A percentile compares a stretch with the other conserved stretches of the same genome.
Evolutionary conservation across 2,797 vertebrate genomes (phyloP).

Genomic region (Syngnathus rostellatus): DNA sequence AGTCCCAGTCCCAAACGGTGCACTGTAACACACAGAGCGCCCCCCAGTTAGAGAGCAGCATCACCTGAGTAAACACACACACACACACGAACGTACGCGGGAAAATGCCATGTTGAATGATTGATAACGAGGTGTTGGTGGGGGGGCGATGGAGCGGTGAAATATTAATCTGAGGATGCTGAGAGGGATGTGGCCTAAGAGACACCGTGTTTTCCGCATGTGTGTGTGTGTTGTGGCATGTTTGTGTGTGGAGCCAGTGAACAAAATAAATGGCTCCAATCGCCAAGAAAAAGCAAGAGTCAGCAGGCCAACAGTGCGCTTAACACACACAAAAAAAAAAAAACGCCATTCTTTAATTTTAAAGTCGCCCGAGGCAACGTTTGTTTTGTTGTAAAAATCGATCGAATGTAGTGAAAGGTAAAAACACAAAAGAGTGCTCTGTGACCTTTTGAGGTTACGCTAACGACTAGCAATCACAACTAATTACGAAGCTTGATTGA

Average conservation of each 20-base stretch:
- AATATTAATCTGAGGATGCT: constrained; percentile 75
- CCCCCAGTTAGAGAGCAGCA: constrained; percentile 40
- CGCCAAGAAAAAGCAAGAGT: constrained; percentile 27
- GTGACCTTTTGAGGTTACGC: constrained; percentile 47
- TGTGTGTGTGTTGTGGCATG: constrained; percentile 1
- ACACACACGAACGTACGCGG: constrained; percentile 16
- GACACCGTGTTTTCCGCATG: constrained; percentile 22
- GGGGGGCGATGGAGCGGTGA: constrained; percentile 71
- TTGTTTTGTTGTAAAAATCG: neutral
- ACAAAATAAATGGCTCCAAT: constrained; percentile 56
- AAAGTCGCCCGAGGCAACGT: constrained; percentile 10
- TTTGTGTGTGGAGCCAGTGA: constrained; percentile 22
- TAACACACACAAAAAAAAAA: constrained; percentile 8
- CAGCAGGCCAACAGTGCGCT: constrained; percentile 14
- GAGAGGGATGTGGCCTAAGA: constrained; percentile 52
- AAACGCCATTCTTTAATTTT: constrained; percentile 10
- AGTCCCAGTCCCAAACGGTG: constrained; percentile 99
- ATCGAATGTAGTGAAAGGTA: no score
- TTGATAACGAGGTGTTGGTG: constrained; percentile 66
- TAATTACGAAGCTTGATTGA: constrained; percentile 38
- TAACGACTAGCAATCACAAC: constrained; percentile 29
- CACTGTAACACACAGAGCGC: constrained; percentile 70
- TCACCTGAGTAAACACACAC: constrained; percentile 22
- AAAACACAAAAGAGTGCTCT: constrained; percentile 1
- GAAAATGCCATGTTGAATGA: constrained; percentile 74